These are phyloP conservation scores for Ridgeia piscesae DNA, from an alignment of 1,140 invertebrate species.

Conservation along the genomic window DNA sequence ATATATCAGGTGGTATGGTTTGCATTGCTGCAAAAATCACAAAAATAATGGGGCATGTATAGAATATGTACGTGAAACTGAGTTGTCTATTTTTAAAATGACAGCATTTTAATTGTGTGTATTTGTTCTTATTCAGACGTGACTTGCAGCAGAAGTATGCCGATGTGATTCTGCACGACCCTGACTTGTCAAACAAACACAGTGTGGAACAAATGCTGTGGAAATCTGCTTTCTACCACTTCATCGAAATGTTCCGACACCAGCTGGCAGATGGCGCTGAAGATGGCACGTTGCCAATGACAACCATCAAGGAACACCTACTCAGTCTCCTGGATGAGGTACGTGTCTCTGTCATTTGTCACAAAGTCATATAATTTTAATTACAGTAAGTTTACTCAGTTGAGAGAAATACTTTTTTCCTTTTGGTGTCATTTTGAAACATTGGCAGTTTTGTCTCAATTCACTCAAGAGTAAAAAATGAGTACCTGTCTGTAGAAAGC, in stretches of 20 bases:
- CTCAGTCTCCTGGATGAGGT: constrained; percentile 76
- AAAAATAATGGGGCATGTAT: too few relatives aligned
- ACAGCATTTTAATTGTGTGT: background rate
- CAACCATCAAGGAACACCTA: constrained; percentile 68
- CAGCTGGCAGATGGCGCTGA: constrained; percentile 63
- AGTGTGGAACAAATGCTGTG: constrained; percentile 89
- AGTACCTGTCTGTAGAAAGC: too few relatives aligned
- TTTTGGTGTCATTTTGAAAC: too few relatives aligned
- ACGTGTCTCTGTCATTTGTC: constrained; percentile 18
- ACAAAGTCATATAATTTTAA: background rate
- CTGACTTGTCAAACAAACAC: constrained; percentile 84
- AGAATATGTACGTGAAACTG: too few relatives aligned
- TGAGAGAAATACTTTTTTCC: background rate
- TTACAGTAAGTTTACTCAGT: background rate
- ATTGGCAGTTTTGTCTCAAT: too few relatives aligned
- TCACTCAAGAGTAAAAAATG: too few relatives aligned
- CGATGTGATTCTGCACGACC: constrained; percentile 75
- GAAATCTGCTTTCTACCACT: constrained; percentile 89
- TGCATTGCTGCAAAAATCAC: too few relatives aligned
- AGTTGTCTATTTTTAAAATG: background rate
- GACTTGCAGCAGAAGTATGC: constrained; percentile 59
- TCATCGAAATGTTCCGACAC: constrained; percentile 80
- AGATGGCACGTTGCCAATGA: constrained; percentile 56
- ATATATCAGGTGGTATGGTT: too few relatives aligned
- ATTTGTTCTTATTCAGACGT: background rate